These are phyloP conservation scores for Phymastichus coffea DNA, from an alignment of 1,140 invertebrate genomes.

Conservation along the genomic window DNA sequence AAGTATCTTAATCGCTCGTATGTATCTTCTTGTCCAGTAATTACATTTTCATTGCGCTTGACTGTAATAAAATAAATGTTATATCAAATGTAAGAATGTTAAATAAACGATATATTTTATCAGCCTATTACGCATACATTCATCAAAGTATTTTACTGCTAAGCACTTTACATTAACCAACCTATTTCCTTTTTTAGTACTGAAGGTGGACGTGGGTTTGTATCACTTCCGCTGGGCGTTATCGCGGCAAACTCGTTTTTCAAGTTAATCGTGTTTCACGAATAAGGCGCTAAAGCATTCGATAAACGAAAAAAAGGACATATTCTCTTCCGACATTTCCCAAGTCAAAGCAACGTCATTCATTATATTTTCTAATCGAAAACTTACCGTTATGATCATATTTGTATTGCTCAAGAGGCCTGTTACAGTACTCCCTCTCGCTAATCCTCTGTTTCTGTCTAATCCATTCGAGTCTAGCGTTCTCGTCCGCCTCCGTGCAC, in stretches of 20 bases:
- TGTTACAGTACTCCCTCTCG: conserved; percentile 20
- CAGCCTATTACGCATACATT: too few relatives aligned
- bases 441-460: conserved; percentile 15
- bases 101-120: too few relatives aligned
- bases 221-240: background rate
- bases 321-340: too few relatives aligned
- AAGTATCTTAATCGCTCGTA: conserved; percentile 43
- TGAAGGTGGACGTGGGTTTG: too few relatives aligned
- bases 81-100: too few relatives aligned
- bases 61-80: too few relatives aligned
- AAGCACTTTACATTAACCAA: too few relatives aligned
- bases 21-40: conserved; percentile 44
- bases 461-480: conserved; percentile 30
- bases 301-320: too few relatives aligned
- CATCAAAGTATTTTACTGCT: too few relatives aligned
- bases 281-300: background rate
- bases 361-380: too few relatives aligned
- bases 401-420: background rate
- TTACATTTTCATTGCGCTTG: conserved; percentile 30
- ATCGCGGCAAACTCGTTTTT: background rate
- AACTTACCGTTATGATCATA: conserved; percentile 3
- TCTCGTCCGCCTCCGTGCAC: conserved; percentile 33
- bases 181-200: too few relatives aligned
- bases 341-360: too few relatives aligned
- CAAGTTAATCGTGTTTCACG: background rate